Evolutionary conservation across 2,888 invertebrate species (phyloP), one percentile per base, ranked within the genome.

Genomic region (Clunio marinus): DNA sequence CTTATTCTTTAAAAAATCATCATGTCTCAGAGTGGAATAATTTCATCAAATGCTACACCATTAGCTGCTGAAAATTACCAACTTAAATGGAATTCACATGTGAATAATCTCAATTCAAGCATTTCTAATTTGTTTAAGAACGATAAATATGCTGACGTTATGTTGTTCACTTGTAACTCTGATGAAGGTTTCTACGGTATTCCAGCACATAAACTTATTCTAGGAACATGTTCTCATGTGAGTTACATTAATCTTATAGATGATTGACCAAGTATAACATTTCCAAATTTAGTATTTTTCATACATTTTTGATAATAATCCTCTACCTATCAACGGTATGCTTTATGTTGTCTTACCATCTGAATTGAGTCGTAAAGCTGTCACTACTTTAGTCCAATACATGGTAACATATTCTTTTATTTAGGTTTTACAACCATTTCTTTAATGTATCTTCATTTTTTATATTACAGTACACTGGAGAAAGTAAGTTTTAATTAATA

Each of bases 71-170:
- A 92, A 78, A 92, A 91, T 74, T 92, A 91, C 78, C 91, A 92
- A 79, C 82, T 92, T 67, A 92, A 92, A 82, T 92, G 92, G 92
- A 89, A 91, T 78, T 91, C 91, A 72, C 91, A 90, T 81, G 85
- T 88, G 74, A 84, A 88, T 28, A 89, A 91, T 80, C 81, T 92
- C 73, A 91, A 91, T 79, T 86, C 88, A 65, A 91, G 90, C 70
- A 88, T 92, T 62, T 88, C 91, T 70, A 86, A 88, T 17, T 78
- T 89, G 74, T 84, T 76, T 72, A 78, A 77, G 70, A 89, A 88
- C 74, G 91, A 91, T 76, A 84, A 88, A 72, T 92, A 89, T 76
- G 88, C 91, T 55, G 92, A 92, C 77, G 91, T 91, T 69, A 84
- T 89, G 70, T 79, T 92, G 69, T 88, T 90, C 71, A 90, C 91